These are phyloP conservation scores for Eretmocerus hayati DNA, from an alignment of 2,888 invertebrate genomes.

Conservation along the genomic window DNA sequence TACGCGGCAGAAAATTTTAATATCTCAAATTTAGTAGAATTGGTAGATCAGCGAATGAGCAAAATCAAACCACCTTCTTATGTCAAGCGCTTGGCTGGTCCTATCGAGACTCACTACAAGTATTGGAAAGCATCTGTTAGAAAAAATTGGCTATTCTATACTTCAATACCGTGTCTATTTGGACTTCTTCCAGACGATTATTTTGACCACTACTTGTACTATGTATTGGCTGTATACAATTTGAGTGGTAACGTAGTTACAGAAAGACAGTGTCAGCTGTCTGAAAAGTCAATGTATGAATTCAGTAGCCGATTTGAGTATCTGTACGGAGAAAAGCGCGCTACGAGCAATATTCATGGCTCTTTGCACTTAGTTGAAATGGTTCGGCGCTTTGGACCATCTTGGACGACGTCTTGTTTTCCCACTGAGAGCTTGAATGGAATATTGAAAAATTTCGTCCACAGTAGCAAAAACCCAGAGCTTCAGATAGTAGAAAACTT, in stretches of 20 bases:
- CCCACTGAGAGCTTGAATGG: constrained; percentile 16
- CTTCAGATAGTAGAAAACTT: constrained; percentile 12
- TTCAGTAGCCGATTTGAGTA: constrained; percentile 9
- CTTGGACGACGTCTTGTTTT: constrained; percentile 15
- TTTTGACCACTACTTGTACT: constrained; percentile 12
- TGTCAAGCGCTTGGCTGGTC: not conserved
- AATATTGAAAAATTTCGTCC: constrained; percentile 7
- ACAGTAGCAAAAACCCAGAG: constrained; percentile 7
- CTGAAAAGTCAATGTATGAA: constrained; percentile 1
- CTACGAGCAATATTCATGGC: constrained; percentile 15
- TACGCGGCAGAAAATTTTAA: not conserved
- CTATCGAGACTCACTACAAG: not conserved
- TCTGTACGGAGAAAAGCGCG: constrained; percentile 4
- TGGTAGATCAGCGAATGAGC: not conserved
- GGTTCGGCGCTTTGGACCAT: constrained; percentile 14
- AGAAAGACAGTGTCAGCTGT: not conserved
- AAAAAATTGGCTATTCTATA: not conserved
- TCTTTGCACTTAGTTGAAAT: constrained; percentile 12
- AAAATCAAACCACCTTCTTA: not conserved
- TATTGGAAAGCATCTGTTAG: not conserved
- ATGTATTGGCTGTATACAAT: not conserved
- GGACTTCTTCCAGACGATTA: constrained; percentile 4
- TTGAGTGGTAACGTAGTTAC: not conserved
- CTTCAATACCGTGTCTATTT: constrained; percentile 5
- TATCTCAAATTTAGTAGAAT: not conserved